These are phyloP conservation scores for Sebastes schlegelii DNA, from an alignment of 2,113 vertebrate species.

Conservation along the genomic window DNA sequence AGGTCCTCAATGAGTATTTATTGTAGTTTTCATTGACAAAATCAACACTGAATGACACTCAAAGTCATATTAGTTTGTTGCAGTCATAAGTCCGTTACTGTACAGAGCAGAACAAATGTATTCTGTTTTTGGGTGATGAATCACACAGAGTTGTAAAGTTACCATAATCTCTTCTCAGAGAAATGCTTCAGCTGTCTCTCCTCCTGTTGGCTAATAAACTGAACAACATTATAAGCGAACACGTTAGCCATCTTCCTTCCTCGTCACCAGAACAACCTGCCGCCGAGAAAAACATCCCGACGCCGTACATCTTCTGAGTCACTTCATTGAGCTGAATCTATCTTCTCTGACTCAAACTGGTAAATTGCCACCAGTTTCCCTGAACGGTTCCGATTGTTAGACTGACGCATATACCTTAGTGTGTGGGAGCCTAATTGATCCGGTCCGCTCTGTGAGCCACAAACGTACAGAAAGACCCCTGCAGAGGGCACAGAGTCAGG, in stretches of 20 bases:
- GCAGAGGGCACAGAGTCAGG: conserved; percentile 42
- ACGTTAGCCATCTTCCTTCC: conserved; percentile 25
- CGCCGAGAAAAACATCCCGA: conserved; percentile 25
- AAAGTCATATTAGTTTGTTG: too few species aligned
- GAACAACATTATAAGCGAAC: neutral
- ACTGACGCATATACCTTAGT: conserved; percentile 46
- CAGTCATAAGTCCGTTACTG: too few species aligned
- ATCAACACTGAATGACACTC: too few species aligned
- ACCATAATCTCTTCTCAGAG: too few species aligned
- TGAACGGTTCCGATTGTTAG: conserved; percentile 39
- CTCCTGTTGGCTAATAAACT: too few species aligned
- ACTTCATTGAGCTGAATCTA: conserved; percentile 40
- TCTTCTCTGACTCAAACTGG: conserved; percentile 46
- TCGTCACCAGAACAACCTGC: conserved; percentile 17
- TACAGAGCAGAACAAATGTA: too few species aligned
- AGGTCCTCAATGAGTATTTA: too few species aligned
- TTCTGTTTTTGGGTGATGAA: too few species aligned
- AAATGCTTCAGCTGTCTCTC: too few species aligned
- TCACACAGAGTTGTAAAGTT: too few species aligned
- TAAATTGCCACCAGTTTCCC: conserved; percentile 47
- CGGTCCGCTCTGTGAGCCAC: conserved; percentile 14
- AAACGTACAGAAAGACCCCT: conserved; percentile 45
- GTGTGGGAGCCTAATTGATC: conserved; percentile 72
- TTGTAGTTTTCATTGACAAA: too few species aligned
- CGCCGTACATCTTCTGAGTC: conserved; percentile 25